Conservation (phyloP, 2,113 vertebrate genomes). For the Amphiprion ocellaris region DNA sequence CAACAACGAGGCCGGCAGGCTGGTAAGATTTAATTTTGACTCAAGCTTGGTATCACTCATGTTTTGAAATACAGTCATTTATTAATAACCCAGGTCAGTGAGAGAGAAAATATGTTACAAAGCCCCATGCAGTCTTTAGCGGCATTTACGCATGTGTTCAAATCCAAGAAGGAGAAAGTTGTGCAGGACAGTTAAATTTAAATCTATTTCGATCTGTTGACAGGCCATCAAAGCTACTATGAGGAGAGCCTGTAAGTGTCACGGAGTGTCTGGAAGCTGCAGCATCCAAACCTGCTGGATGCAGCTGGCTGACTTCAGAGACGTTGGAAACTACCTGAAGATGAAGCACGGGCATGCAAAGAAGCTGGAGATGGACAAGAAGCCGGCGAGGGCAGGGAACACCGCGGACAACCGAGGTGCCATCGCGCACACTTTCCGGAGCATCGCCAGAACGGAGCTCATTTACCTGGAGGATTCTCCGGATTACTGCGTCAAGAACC, state of each 20-base stretch:
- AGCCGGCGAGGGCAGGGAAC: constrained; percentile 88
- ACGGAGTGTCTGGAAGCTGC: constrained; percentile 97
- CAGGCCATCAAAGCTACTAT: constrained; percentile 93
- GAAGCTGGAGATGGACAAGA: constrained; percentile 95
- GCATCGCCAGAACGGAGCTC: constrained; percentile 87
- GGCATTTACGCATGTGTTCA: background rate
- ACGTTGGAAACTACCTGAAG: constrained; percentile 93
- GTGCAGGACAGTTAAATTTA: background rate
- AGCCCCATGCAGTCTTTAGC: too few relatives aligned
- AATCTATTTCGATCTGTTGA: background rate
- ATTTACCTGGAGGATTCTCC: constrained; percentile 95
- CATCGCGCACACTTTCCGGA: constrained; percentile 85
- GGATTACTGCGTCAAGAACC: constrained; percentile 93
- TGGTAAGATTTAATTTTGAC: constrained; percentile 82
- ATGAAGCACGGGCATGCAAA: constrained; percentile 90
- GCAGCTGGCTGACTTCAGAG: constrained; percentile 93
- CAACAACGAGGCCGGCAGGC: constrained; percentile 95
- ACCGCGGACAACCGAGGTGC: constrained; percentile 90
- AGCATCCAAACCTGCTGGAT: constrained; percentile 98
- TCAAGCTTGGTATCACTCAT: background rate
- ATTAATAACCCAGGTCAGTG: background rate
- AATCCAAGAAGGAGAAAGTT: background rate
- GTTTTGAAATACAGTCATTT: background rate
- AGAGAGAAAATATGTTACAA: too few relatives aligned
- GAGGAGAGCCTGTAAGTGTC: constrained; percentile 95